A percentile compares a stretch with the other conserved stretches of the same genome.
These are phyloP conservation scores for Leptinotarsa juncta DNA, from an alignment of 2,888 invertebrate species.

Conservation along the genomic window DNA sequence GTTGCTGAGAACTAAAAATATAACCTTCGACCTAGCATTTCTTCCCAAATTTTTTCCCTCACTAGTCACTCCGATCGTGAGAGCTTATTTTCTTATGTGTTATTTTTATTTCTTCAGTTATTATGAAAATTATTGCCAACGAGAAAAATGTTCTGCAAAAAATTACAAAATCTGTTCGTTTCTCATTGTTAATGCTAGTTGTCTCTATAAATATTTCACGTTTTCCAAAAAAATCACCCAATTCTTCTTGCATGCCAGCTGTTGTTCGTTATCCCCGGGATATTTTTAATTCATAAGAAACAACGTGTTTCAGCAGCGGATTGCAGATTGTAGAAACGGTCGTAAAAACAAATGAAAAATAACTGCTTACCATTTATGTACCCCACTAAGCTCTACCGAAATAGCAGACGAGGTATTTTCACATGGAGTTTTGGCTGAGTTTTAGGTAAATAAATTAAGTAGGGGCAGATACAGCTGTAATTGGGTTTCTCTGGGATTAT, in stretches of 20 bases:
- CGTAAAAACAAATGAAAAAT: conserved; percentile 23
- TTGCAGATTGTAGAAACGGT: conserved; percentile 18
- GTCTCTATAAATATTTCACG: background rate
- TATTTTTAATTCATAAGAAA: conserved; percentile 30
- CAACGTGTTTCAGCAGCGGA: conserved; percentile 21
- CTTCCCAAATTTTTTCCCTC: too few relatives aligned
- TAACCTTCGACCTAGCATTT: too few relatives aligned
- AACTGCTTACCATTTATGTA: conserved; percentile 19
- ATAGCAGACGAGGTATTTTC: conserved; percentile 8
- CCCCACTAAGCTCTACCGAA: conserved; percentile 16
- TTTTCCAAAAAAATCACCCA: conserved; percentile 10
- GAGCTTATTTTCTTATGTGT: too few relatives aligned
- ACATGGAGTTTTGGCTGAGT: background rate
- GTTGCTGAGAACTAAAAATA: too few relatives aligned
- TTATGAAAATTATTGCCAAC: too few relatives aligned
- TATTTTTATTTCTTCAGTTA: too few relatives aligned
- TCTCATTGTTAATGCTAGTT: background rate
- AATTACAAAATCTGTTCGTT: too few relatives aligned
- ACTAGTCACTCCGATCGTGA: too few relatives aligned
- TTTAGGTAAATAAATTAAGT: conserved; percentile 20
- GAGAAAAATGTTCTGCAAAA: too few relatives aligned
- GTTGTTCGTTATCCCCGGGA: conserved; percentile 24
- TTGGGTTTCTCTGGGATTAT: conserved; percentile 7
- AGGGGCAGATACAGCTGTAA: conserved; percentile 9
- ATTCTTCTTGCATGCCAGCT: conserved; percentile 21